These are phyloP conservation scores for Plestiodon gilberti DNA, from an alignment of 2,113 vertebrate genomes.

Conservation along the genomic window DNA sequence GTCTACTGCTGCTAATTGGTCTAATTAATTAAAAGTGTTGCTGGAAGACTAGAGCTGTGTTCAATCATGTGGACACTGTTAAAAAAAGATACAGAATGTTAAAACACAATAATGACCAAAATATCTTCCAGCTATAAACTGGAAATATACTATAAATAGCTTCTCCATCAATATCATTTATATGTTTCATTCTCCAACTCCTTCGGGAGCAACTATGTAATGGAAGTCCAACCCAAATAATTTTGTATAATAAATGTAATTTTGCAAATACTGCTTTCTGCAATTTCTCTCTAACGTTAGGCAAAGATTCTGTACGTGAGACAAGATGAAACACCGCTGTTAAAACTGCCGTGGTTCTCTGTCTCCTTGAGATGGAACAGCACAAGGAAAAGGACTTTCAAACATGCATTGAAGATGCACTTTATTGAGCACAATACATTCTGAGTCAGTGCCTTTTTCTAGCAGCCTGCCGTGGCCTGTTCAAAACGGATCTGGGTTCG, in stretches of 20 bases:
- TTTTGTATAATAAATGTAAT: background rate
- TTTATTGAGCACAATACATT: no score
- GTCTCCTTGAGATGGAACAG: no score
- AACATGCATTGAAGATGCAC: no score
- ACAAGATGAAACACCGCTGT: background rate
- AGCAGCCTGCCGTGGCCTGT: no score
- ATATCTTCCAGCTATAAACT: background rate
- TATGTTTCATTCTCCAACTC: background rate
- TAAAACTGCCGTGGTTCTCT: no score
- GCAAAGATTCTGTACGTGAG: background rate
- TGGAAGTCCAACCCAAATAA: background rate
- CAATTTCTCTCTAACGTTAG: background rate
- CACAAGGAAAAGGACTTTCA: no score
- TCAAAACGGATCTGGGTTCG: no score
- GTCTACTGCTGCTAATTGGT: slow-evolving; percentile 37
- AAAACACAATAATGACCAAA: background rate
- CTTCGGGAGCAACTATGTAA: background rate
- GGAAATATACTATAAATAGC: no score
- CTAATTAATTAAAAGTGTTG: slow-evolving; percentile 21
- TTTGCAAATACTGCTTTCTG: background rate
- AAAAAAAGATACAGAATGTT: slow-evolving; percentile 47
- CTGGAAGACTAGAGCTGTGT: slow-evolving; percentile 55
- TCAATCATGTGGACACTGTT: slow-evolving; percentile 69
- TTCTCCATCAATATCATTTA: no score
- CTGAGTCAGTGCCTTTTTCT: no score